Evolutionary conservation across 2,797 vertebrate species (phyloP).

Genomic region (Furcifer pardalis): DNA sequence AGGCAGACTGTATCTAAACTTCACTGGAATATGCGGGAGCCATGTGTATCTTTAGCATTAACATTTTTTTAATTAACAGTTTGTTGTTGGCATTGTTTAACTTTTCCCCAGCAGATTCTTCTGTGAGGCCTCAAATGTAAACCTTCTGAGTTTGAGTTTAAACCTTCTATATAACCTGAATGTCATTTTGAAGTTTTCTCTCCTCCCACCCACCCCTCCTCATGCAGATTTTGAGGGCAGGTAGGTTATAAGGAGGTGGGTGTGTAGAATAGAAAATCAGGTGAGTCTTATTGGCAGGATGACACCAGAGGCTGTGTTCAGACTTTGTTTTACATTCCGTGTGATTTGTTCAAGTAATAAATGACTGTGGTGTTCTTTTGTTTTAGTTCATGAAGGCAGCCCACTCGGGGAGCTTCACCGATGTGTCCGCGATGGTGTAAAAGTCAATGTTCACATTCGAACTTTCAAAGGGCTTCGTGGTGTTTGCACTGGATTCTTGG

Average conservation of each 20-base stretch:
- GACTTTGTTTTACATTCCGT: fast-evolving
- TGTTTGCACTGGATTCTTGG: constrained; percentile 93
- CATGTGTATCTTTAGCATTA: background rate
- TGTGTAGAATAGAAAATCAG: background rate
- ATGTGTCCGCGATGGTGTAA: constrained; percentile 88
- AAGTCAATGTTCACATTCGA: constrained; percentile 93
- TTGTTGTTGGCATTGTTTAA: background rate
- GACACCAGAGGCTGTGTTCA: background rate
- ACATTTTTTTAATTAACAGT: background rate
- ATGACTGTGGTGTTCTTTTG: constrained; percentile 21
- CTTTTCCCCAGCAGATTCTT: background rate
- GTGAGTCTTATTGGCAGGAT: background rate
- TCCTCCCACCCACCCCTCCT: too few species aligned
- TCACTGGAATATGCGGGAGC: background rate
- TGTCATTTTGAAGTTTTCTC: background rate
- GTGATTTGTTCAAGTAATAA: background rate
- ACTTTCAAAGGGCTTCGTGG: constrained; percentile 97
- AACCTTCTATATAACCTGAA: background rate
- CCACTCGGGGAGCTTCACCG: constrained; percentile 92
- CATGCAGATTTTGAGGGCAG: background rate
- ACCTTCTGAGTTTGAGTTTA: too few species aligned
- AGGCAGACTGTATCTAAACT: constrained; percentile 1
- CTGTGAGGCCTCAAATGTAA: background rate
- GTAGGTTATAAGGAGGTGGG: too few species aligned
- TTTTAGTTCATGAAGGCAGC: constrained; percentile 89